Evolutionary conservation across 1,140 invertebrate genomes (phyloP), one percentile per base, ranked within the genome.

Genomic region (Periplaneta americana): DNA sequence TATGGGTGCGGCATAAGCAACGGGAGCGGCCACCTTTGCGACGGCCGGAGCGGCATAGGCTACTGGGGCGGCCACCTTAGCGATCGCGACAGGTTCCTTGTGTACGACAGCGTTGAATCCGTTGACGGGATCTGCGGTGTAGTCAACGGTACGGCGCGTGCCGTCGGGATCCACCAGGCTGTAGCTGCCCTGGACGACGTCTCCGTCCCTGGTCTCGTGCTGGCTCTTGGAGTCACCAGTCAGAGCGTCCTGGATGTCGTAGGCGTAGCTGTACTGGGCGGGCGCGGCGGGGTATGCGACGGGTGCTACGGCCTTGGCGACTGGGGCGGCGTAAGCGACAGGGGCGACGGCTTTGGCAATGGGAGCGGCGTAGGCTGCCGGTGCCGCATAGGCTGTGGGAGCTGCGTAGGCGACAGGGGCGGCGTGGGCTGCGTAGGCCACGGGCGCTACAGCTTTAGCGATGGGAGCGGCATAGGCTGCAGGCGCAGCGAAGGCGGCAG

Each of bases 321-420:
- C 84, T 34, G 88, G 85, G 80, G 85, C 84, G 0, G 85, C 84
- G 36, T 87, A 84, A 22, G 89, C 83, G 17, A 87, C 88, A 0
- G 91, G 90, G 83, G 87, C 84, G 0, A 86, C 87, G 13, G 88
- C 87, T 78, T 88, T 87, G 34, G 89, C 88, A 75, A 88, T 87
- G 34, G 89, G 87, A 75, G 88, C 91, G 10, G 90, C 89, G 76
- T 89, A 90, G 11, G 95, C 91, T 32, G 92, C 88, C 90, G 85
- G 94, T 93, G 75, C 76, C 28, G 76, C 48, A 66, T 48, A 48
- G 28, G 33, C 80, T 22, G 74, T 3, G 34, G 87, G 84, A 22
- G 84, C 82, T 39, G 82, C 85, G 17, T 77, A 11, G 81, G 85
- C 85, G 81, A 84, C 78, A 34, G 84, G 83, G 79, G 3, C 84